Conservation (phyloP, 2,113 vertebrate species). For the Syrrhaptes paradoxus region DNA sequence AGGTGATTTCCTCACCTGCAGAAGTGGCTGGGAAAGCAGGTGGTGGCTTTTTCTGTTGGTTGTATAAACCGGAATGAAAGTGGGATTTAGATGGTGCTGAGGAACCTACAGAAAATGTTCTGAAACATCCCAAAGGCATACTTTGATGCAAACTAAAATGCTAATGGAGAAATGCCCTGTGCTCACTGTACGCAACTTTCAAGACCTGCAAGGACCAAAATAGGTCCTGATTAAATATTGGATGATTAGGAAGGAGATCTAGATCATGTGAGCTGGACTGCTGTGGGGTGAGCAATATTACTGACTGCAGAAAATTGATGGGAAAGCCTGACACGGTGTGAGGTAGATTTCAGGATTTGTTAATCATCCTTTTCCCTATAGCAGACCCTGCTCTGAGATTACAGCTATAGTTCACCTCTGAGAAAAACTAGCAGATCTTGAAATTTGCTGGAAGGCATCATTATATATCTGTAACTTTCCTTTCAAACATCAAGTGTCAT, state of each 20-base stretch:
- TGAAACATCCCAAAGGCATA: background rate
- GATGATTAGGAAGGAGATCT: background rate
- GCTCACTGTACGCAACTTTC: background rate
- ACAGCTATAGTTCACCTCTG: slow-evolving; percentile 45
- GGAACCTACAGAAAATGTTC: background rate
- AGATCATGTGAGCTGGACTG: background rate
- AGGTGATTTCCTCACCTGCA: background rate
- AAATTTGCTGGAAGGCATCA: slow-evolving; percentile 7
- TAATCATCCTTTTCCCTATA: slow-evolving; percentile 10
- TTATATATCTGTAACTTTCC: background rate
- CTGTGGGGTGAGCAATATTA: background rate
- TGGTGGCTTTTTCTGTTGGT: background rate
- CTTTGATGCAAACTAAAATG: background rate
- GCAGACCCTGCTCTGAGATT: background rate
- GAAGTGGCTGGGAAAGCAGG: background rate
- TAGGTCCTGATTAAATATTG: background rate
- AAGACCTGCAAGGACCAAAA: background rate
- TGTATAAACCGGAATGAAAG: background rate
- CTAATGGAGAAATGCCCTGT: background rate
- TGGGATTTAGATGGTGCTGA: background rate
- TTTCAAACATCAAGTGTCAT: slow-evolving; percentile 17
- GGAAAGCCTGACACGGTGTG: background rate
- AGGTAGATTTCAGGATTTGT: background rate
- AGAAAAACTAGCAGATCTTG: background rate
- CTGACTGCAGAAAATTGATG: background rate